Percentiles rank a stretch among this genome's conserved stretches.
Evolutionary conservation across 2,888 invertebrate genomes (phyloP).

Genomic region (Orchestes rusci): DNA sequence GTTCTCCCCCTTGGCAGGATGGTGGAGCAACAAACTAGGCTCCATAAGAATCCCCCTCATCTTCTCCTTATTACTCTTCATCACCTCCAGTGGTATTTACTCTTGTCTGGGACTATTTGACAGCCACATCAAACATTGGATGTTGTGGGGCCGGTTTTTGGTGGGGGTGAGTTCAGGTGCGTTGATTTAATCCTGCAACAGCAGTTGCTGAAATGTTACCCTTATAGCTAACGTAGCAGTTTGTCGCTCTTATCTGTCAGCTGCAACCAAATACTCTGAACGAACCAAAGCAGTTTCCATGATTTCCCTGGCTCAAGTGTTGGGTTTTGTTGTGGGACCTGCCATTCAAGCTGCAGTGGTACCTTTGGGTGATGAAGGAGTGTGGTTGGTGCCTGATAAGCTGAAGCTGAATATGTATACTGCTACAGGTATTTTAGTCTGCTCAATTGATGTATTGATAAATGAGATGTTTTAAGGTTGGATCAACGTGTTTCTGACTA

Average conservation of each 20-base stretch:
- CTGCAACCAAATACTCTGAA: constrained; percentile 73
- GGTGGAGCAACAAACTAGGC: constrained; percentile 74
- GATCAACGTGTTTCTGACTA: constrained; percentile 71
- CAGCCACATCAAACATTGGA: constrained; percentile 59
- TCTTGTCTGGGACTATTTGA: constrained; percentile 65
- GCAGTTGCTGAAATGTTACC: too few relatives aligned
- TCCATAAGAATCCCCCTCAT: constrained; percentile 66
- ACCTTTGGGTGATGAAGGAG: constrained; percentile 64
- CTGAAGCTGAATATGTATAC: constrained; percentile 79
- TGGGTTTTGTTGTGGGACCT: constrained; percentile 83
- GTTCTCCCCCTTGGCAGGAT: constrained; percentile 76
- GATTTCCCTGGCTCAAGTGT: constrained; percentile 76
- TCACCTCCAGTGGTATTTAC: constrained; percentile 65
- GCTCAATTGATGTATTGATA: not conserved
- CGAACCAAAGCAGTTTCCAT: constrained; percentile 77
- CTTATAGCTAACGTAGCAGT: constrained; percentile 69
- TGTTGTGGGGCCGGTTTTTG: constrained; percentile 69
- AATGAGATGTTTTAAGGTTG: constrained; percentile 49
- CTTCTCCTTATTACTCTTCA: constrained; percentile 62
- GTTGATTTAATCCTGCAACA: not conserved
- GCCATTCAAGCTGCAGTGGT: constrained; percentile 75
- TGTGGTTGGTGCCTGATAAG: constrained; percentile 45
- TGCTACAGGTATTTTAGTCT: constrained; percentile 46
- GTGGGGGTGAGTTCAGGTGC: constrained; percentile 78
- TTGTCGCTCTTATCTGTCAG: constrained; percentile 76